These are phyloP conservation scores for Pterophyllum scalare DNA, from an alignment of 2,113 vertebrate genomes.

Conservation along the genomic window DNA sequence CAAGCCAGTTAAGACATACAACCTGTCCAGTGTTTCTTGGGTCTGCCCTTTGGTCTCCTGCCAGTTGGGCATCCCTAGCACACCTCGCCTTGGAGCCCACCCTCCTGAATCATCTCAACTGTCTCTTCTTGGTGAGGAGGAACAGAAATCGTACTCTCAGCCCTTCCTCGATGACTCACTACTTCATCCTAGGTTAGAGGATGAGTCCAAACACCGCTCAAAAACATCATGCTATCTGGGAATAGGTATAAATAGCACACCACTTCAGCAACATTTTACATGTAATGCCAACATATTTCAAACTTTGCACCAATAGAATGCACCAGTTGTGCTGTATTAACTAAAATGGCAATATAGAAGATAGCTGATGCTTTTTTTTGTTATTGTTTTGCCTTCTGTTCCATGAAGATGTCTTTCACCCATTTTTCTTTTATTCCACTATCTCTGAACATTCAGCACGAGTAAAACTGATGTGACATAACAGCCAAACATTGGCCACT, in stretches of 20 bases:
- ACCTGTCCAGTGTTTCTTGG: background rate
- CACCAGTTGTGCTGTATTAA: background rate
- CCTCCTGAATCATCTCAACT: background rate
- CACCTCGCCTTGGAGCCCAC: background rate
- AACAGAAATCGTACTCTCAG: background rate
- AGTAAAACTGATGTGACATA: background rate
- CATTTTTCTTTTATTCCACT: too few relatives aligned
- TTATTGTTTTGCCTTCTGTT: background rate
- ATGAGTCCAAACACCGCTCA: background rate
- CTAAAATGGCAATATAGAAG: background rate
- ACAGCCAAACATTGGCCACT: background rate
- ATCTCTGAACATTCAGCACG: too few relatives aligned
- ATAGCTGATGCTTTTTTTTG: too few relatives aligned
- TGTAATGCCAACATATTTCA: background rate
- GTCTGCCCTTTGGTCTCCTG: background rate
- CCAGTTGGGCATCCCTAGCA: background rate
- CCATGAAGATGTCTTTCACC: too few relatives aligned
- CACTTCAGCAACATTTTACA: background rate
- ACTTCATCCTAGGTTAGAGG: rapidly evolving
- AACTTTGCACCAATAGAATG: background rate
- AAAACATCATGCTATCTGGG: background rate
- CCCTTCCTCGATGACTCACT: background rate
- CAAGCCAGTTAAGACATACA: background rate
- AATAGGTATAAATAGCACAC: background rate
- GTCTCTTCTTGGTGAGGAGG: background rate